Evolutionary conservation across 2,113 vertebrate species (phyloP).

Genomic region (Sakesphorus luctuosus): DNA sequence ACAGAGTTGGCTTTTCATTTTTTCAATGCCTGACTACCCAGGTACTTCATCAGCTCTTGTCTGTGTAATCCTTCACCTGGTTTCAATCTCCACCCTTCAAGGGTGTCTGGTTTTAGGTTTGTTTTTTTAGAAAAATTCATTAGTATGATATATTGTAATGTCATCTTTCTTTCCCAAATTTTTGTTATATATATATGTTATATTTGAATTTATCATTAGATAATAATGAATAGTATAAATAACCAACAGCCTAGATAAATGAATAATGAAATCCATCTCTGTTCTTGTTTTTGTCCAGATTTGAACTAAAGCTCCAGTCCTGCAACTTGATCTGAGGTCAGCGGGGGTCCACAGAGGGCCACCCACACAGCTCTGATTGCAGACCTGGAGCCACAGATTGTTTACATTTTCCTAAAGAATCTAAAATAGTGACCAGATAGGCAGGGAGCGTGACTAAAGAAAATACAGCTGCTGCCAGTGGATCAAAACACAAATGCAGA

Average conservation of each 20-base stretch:
- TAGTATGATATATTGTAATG: not conserved
- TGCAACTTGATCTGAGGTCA: constrained; percentile 63
- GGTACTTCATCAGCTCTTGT: constrained; percentile 34
- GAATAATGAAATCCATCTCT: constrained; percentile 17
- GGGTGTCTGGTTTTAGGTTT: constrained; percentile 22
- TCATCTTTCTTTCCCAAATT: not conserved
- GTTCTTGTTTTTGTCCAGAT: constrained; percentile 23
- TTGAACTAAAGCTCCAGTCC: constrained; percentile 26
- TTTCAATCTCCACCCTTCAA: constrained; percentile 44
- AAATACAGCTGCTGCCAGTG: constrained; percentile 61
- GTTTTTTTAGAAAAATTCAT: not conserved
- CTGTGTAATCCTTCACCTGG: constrained; percentile 36
- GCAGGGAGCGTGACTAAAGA: constrained; percentile 53
- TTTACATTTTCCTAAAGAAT: constrained; percentile 64
- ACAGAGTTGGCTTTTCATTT: not conserved
- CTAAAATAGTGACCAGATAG: constrained; percentile 51
- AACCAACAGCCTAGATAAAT: constrained; percentile 6
- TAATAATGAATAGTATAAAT: not conserved
- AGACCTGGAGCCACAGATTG: constrained; percentile 48
- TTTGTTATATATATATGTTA: not conserved
- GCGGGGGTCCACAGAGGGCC: constrained; percentile 15
- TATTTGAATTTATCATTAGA: not conserved
- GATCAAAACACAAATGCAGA: not conserved
- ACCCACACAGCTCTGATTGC: constrained; percentile 45
- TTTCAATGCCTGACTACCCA: not conserved